Conservation (phyloP, 2,888 invertebrate species). For the Dasysyrphus tricinctus region DNA sequence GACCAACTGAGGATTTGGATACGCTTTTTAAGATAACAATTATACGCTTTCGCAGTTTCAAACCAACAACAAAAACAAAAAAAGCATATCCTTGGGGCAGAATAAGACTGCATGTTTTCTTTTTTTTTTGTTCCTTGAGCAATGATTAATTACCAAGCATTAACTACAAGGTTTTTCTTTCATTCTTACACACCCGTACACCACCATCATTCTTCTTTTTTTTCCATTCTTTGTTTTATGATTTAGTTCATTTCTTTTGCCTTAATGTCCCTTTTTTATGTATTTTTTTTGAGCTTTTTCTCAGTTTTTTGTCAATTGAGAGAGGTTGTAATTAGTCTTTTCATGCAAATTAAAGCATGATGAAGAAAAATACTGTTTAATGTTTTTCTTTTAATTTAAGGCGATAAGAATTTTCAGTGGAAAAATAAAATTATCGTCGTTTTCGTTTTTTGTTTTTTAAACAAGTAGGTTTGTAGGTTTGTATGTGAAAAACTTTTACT, state of each 20-base stretch:
- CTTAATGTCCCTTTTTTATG: conserved; percentile 28
- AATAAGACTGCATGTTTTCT: conserved; percentile 36
- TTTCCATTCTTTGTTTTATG: conserved; percentile 47
- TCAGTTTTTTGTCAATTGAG: conserved; percentile 16
- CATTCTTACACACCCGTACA: conserved; percentile 23
- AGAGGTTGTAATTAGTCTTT: conserved; percentile 56
- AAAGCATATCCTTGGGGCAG: not conserved
- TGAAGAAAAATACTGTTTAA: conserved; percentile 56
- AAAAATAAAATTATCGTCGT: not conserved
- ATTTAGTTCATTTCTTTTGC: conserved; percentile 46
- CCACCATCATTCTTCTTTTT: conserved; percentile 7
- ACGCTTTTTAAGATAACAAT: conserved; percentile 43
- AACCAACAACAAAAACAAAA: not conserved
- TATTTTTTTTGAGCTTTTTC: conserved; percentile 20
- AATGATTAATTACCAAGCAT: conserved; percentile 63
- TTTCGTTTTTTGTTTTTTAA: not conserved
- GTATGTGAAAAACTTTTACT: not conserved
- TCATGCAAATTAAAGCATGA: conserved; percentile 62
- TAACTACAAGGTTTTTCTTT: conserved; percentile 51
- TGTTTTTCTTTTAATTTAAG: conserved; percentile 31
- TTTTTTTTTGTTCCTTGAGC: conserved; percentile 44
- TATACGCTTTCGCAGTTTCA: conserved; percentile 15
- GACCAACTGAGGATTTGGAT: conserved; percentile 38
- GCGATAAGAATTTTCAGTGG: not conserved
- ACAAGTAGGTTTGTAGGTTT: too few species aligned